Conservation (phyloP, 2,888 invertebrate genomes). For the Cryptus viduatorius region DNA sequence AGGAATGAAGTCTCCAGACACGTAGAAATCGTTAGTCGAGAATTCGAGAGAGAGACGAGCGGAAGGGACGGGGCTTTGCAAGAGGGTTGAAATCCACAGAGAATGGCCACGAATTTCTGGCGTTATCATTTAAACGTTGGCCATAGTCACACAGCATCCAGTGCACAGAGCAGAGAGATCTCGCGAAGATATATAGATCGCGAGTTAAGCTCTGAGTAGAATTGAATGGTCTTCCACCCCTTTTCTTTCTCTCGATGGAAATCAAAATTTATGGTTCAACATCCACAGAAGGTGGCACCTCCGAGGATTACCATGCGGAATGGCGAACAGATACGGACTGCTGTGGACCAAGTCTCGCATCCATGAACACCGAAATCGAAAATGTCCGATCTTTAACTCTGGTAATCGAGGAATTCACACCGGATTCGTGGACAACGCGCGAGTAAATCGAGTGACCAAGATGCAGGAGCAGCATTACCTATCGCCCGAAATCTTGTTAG, state of each 20-base stretch:
- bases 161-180: background rate
- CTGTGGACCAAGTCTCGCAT: background rate
- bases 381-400: slow-evolving; percentile 57
- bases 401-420: slow-evolving; percentile 20
- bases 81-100: slow-evolving; percentile 30
- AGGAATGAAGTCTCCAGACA: slow-evolving; percentile 39
- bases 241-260: slow-evolving; percentile 69
- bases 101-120: slow-evolving; percentile 64
- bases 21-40: slow-evolving; percentile 29
- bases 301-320: background rate
- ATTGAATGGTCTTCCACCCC: slow-evolving; percentile 74
- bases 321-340: background rate
- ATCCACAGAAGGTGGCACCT: slow-evolving; percentile 46
- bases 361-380: slow-evolving; percentile 70
- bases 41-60: background rate
- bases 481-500: background rate
- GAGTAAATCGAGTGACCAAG: slow-evolving; percentile 23
- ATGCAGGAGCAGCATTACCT: background rate
- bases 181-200: slow-evolving; percentile 59
- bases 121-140: slow-evolving; percentile 50
- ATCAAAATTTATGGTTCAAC: slow-evolving; percentile 75
- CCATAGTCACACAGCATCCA: background rate
- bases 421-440: slow-evolving; percentile 34
- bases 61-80: background rate
- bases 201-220: slow-evolving; percentile 67